Evolutionary conservation across 2,113 vertebrate species (phyloP).

Genomic region (Grus americana): DNA sequence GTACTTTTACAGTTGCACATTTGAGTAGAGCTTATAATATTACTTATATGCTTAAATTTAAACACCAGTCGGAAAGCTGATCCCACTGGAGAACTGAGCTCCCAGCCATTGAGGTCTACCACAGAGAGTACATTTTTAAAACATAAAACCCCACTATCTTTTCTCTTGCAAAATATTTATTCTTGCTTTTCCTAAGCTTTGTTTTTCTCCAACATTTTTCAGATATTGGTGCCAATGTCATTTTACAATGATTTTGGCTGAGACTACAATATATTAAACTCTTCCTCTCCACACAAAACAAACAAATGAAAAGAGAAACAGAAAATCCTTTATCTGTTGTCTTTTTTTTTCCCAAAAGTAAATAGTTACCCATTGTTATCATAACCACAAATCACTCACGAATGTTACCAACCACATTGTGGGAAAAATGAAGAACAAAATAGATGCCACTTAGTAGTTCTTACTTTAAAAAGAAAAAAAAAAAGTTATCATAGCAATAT

Average conservation of each 20-base stretch:
- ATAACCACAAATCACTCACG: not conserved
- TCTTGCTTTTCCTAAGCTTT: constrained; percentile 41
- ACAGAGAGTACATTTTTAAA: constrained; percentile 18
- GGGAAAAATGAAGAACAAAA: not conserved
- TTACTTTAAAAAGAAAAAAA: not conserved
- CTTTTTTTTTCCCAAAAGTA: not conserved
- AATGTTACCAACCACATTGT: not conserved
- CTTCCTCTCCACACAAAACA: constrained; percentile 29
- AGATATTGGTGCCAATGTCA: constrained; percentile 55
- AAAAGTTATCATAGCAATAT: not conserved
- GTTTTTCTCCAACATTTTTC: constrained; percentile 46
- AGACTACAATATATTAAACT: constrained; percentile 27
- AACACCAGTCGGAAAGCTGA: not conserved
- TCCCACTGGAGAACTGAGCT: not conserved
- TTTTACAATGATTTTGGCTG: constrained; percentile 52
- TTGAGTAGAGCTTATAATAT: not conserved
- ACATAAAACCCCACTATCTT: not conserved
- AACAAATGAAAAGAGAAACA: constrained; percentile 44
- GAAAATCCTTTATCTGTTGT: not conserved
- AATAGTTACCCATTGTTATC: not conserved
- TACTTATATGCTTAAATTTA: not conserved
- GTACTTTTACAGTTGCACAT: not conserved
- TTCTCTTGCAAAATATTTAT: constrained; percentile 44
- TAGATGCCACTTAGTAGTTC: not conserved
- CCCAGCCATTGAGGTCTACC: not conserved